A percentile compares a stretch with the other conserved stretches of the same genome.
Evolutionary conservation across 2,113 vertebrate genomes (phyloP).

Genomic region (Nannobrachium achirus): DNA sequence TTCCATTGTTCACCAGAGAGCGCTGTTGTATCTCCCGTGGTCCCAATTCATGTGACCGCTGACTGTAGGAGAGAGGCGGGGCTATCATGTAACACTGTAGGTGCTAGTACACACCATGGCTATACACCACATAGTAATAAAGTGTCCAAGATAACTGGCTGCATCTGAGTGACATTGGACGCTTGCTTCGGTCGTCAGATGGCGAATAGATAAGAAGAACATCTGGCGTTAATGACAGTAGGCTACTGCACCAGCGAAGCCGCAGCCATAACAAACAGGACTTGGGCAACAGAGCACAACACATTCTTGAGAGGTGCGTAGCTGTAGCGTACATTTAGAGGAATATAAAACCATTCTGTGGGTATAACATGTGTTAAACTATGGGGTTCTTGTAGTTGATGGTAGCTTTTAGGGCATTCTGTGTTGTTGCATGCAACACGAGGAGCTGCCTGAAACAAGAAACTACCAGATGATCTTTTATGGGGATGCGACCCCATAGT

Average conservation of each 20-base stretch:
- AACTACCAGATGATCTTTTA: constrained; percentile 12
- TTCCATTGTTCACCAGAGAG: constrained; percentile 58
- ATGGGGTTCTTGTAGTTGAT: neutral
- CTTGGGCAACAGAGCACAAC: constrained; percentile 33
- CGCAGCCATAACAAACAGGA: constrained; percentile 38
- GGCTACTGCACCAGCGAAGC: constrained; percentile 48
- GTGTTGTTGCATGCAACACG: constrained; percentile 59
- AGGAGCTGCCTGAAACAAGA: constrained; percentile 19
- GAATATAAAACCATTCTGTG: constrained; percentile 28
- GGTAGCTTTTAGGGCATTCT: constrained; percentile 5
- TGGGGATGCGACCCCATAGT: constrained; percentile 27
- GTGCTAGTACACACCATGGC: too few relatives aligned
- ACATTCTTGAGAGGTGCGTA: constrained; percentile 72
- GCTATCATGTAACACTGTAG: constrained; percentile 69
- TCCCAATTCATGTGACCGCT: constrained; percentile 65
- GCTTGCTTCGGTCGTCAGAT: constrained; percentile 3
- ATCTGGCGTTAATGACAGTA: constrained; percentile 36
- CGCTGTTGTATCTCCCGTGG: constrained; percentile 45
- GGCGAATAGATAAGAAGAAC: constrained; percentile 11
- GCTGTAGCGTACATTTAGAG: constrained; percentile 24
- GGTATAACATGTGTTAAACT: constrained; percentile 12
- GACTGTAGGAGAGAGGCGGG: constrained; percentile 67
- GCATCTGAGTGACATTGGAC: constrained; percentile 27
- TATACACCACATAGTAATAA: constrained; percentile 61
- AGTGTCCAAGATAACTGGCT: constrained; percentile 39